Evolutionary conservation across 2,888 invertebrate genomes (phyloP).

Genomic region (Bellardia pandia): DNA sequence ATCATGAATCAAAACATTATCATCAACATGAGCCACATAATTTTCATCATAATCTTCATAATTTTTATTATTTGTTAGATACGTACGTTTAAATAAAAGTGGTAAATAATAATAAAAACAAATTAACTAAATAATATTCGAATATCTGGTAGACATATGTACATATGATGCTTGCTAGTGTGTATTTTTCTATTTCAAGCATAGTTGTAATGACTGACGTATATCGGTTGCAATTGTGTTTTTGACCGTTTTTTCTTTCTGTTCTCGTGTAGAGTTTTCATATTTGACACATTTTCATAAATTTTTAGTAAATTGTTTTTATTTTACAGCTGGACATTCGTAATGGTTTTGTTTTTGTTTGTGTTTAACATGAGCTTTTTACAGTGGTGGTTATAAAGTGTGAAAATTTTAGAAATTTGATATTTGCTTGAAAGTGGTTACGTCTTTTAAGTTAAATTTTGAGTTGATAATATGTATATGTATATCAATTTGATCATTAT

Average conservation of each 20-base stretch:
- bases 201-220: conserved; percentile 22
- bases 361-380: background rate
- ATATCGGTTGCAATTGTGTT: conserved; percentile 30
- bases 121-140: background rate
- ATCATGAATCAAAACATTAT: conserved; percentile 51
- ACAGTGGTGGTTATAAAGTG: conserved; percentile 1
- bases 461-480: too few species aligned
- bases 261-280: conserved; percentile 5
- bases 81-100: conserved; percentile 38
- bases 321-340: conserved; percentile 16
- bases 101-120: conserved; percentile 4
- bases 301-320: conserved; percentile 1
- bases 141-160: conserved; percentile 23
- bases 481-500: too few species aligned
- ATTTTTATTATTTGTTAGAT: conserved; percentile 22
- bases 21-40: conserved; percentile 5
- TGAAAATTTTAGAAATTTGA: conserved; percentile 25
- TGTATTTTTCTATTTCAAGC: conserved; percentile 2
- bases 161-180: background rate
- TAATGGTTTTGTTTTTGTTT: background rate
- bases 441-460: background rate
- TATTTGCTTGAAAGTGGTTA: background rate
- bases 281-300: conserved; percentile 9
- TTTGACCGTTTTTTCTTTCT: conserved; percentile 21
- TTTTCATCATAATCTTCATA: conserved; percentile 57